Percentiles rank a stretch among this genome's conserved stretches.
Conservation (phyloP, 2,797 vertebrate species). For the Chrysolophus pictus region DNA sequence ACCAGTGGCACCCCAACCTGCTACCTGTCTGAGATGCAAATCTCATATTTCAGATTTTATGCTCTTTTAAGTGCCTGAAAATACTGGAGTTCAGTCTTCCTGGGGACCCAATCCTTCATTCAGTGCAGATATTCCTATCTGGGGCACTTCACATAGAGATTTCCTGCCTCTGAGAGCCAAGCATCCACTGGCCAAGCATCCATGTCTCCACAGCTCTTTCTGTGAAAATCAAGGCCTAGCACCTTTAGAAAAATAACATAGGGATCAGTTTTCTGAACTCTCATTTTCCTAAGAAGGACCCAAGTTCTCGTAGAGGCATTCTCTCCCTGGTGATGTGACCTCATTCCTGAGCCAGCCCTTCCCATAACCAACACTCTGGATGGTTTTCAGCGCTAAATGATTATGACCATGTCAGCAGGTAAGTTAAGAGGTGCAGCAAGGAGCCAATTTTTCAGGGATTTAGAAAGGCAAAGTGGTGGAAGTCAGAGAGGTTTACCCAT, state of each 20-base stretch:
- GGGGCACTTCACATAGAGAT: no score
- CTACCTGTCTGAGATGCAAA: neutral
- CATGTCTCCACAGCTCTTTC: neutral
- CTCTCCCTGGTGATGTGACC: neutral
- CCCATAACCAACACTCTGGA: neutral
- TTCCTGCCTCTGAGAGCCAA: neutral
- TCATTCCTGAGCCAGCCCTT: neutral
- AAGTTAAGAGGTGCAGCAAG: neutral
- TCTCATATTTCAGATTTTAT: neutral
- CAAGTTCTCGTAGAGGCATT: neutral
- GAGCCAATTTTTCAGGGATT: neutral
- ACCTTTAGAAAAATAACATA: neutral
- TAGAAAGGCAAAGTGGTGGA: neutral
- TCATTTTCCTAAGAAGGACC: neutral
- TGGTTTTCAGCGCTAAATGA: neutral
- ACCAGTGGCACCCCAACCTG: neutral
- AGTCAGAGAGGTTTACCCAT: neutral
- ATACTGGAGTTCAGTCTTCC: neutral
- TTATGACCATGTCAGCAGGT: neutral
- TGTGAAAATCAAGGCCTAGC: neutral
- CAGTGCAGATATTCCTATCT: neutral
- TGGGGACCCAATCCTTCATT: neutral
- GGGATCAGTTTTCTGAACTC: neutral
- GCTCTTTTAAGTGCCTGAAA: neutral
- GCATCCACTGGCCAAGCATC: neutral